These are phyloP conservation scores for Percopsis transmontana DNA, from an alignment of 2,113 vertebrate genomes.

Conservation along the genomic window DNA sequence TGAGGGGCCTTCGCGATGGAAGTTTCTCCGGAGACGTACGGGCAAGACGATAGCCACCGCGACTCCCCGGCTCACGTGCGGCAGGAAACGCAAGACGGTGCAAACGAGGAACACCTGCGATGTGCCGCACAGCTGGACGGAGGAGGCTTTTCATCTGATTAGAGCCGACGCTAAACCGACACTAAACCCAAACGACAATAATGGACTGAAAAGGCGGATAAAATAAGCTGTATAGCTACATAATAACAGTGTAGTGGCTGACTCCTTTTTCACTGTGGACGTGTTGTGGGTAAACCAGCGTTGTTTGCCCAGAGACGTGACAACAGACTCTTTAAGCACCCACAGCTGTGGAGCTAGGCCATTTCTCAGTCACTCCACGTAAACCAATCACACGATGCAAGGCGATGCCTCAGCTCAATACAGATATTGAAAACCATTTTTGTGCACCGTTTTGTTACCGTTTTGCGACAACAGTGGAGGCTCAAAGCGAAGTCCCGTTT, in stretches of 20 bases:
- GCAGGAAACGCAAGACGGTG: slow-evolving; percentile 31
- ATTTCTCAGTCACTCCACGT: slow-evolving; percentile 1
- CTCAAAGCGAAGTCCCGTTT: background rate
- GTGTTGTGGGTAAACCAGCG: background rate
- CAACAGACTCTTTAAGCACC: slow-evolving; percentile 21
- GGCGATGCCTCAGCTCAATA: slow-evolving; percentile 12
- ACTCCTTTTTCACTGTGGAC: slow-evolving; percentile 9
- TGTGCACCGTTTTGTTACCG: background rate
- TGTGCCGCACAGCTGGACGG: background rate
- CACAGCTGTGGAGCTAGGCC: slow-evolving; percentile 10
- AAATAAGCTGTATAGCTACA: slow-evolving; percentile 30
- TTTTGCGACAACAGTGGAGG: slow-evolving; percentile 4
- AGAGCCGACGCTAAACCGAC: slow-evolving; percentile 16
- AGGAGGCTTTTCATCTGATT: slow-evolving; percentile 51
- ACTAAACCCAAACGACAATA: slow-evolving; percentile 45
- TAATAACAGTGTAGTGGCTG: slow-evolving; percentile 15
- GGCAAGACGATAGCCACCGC: too few relatives aligned
- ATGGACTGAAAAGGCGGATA: slow-evolving; percentile 41
- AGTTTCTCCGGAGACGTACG: background rate
- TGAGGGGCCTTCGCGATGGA: background rate
- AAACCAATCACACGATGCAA: too few relatives aligned
- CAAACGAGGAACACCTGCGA: slow-evolving; percentile 55
- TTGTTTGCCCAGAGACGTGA: slow-evolving; percentile 30
- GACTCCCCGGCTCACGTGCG: slow-evolving; percentile 28
- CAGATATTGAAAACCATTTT: slow-evolving; percentile 10